Conservation (phyloP, 2,888 invertebrate genomes). For the Pachliopta kotzebuea region DNA sequence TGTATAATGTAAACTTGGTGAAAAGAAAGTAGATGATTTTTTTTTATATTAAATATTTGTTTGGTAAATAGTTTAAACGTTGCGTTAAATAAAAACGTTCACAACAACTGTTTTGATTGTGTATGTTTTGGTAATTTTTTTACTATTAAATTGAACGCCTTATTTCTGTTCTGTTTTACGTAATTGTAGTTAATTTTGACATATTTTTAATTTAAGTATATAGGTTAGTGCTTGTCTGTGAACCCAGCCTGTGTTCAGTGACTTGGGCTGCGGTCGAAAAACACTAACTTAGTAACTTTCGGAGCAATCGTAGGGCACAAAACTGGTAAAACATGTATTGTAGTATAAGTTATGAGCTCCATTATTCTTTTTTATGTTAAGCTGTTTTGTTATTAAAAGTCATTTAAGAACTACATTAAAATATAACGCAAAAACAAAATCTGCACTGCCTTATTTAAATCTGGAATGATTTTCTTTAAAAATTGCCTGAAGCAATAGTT, state of each 20-base stretch:
- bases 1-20: not conserved
- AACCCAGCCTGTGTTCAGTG: no score
- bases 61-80: no score
- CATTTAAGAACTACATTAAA: not conserved
- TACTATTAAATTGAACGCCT: no score
- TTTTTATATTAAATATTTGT: not conserved
- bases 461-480: not conserved
- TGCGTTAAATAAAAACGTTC: no score
- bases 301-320: conserved; percentile 19
- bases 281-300: no score
- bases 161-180: no score
- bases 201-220: no score
- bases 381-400: not conserved
- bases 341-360: not conserved
- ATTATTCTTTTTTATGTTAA: not conserved
- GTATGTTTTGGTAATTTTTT: no score
- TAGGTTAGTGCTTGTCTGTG: no score
- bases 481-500: not conserved
- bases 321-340: conserved; percentile 2
- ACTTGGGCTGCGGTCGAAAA: no score
- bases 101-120: no score
- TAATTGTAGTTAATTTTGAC: no score
- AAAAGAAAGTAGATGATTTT: not conserved
- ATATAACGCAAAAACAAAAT: not conserved
- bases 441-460: conserved; percentile 14